These are phyloP conservation scores for Netelia virgata DNA, from an alignment of 2,888 invertebrate genomes.

Conservation along the genomic window DNA sequence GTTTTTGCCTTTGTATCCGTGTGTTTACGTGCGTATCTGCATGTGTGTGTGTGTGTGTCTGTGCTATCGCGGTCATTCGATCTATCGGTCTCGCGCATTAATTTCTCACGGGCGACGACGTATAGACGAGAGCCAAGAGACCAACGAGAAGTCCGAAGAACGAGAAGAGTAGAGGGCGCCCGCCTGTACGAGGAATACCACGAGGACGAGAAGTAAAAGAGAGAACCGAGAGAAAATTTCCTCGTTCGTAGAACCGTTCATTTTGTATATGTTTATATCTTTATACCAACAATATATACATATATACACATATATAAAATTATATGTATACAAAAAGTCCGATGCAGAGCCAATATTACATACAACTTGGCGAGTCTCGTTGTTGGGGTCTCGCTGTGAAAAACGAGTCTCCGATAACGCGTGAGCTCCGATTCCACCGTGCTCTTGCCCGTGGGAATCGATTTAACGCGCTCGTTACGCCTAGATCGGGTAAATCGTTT, in stretches of 20 bases:
- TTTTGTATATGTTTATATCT: constrained; percentile 12
- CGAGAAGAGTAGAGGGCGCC: no score
- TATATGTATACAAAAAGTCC: constrained; percentile 8
- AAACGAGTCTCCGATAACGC: constrained; percentile 70
- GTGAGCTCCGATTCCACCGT: constrained; percentile 67
- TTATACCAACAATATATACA: constrained; percentile 22
- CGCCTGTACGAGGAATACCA: constrained; percentile 46
- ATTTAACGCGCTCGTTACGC: constrained; percentile 70
- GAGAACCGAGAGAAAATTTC: constrained; percentile 57
- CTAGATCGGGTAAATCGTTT: constrained; percentile 65
- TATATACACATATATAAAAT: constrained; percentile 11
- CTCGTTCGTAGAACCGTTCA: constrained; percentile 65
- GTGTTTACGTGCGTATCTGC: not conserved
- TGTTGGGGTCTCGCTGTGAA: constrained; percentile 48
- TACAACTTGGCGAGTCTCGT: constrained; percentile 53
- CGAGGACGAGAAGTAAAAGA: constrained; percentile 23
- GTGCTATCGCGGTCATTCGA: constrained; percentile 72
- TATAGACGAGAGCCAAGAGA: constrained; percentile 56
- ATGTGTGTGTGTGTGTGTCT: constrained; percentile 54
- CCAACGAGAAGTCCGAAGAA: not conserved
- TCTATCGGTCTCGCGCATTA: constrained; percentile 70
- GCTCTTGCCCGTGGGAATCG: constrained; percentile 70
- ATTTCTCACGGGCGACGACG: constrained; percentile 69
- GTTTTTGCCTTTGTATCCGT: constrained; percentile 37
- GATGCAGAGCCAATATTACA: constrained; percentile 5